Base-by-base conservation (phyloP, 2,113 vertebrate genomes). In the Vulpes ferrilata region DNA sequence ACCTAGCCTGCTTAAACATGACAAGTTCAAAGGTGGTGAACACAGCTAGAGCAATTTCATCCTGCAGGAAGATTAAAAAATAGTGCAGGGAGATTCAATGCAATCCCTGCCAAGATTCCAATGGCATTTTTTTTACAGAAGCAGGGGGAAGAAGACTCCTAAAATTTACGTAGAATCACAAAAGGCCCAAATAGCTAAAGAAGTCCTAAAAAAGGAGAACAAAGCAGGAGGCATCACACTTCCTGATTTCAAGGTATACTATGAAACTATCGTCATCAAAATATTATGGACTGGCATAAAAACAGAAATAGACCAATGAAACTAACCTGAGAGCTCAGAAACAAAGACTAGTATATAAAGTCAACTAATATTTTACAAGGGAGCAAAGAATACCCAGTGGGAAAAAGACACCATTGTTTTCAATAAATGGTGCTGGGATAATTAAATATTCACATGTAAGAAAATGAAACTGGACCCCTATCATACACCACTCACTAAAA, bases 11-110 rank as follows among this genome's bases (percentile, higher is more conserved):
- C 80, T 97, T 97, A 86, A 96, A 96, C 71, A 74, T 88, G 89
- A 96, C 93, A 96, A 71, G 81, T 65, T 86, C 55, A 87, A 94
- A 82, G 73, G 64, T 38, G 11, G 64, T 95, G 89, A 98, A 90
- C 83, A 96, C 74, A 96, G 90, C 69, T 59, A 94, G 32, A 78
- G 62, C 69, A 93, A 93, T 93, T 97, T 92, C 65, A 51, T 96
- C 86, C 88, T 96, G 35, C 69, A 92, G 82, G 60, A 94, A 98
- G 71, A 96, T 92, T 82, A 95, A 97, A 95, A 96, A 96, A 98
- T 93, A 97, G 97, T 96, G 78, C 96, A 35, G 35, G 35, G 78
- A 55, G 51, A 55, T 55, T 55, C 30, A 3, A 1, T 20, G 17
- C 16, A 79, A 55, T 79, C 30, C 51, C 30, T 79, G 55, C 20